Evolutionary conservation across 2,888 invertebrate genomes (phyloP), one percentile per base, ranked within the genome.

Genomic region (Drosophila borealis): DNA sequence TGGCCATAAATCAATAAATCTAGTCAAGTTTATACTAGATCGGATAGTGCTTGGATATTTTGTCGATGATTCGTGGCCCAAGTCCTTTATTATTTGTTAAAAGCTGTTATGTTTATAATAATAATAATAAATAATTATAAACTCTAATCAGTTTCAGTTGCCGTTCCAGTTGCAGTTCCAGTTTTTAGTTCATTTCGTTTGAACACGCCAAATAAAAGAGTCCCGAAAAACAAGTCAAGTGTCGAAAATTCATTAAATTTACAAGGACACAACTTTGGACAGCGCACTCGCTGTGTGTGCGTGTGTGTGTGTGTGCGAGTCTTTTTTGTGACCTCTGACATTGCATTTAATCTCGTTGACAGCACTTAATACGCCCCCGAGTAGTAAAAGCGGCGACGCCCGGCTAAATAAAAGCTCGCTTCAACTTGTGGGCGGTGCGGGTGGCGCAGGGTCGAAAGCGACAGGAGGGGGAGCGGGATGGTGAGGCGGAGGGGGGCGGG

Each of bases 271-370:
- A 86, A 84, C 80, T 88, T 84, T 85, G 68, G 48, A 56, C 61
- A 55, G 59, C 33, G 45, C 42, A 21, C 17, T 29, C 48, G 41
- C 57, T 46, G 55, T 61, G 50, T 59, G 45, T 17, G 17, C 49
- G 62, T 42, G 59, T 65, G 49, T 64, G 45, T 44, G 51, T 63
- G 70, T 67, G 56, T 62, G 61, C 2, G 37, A 60, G 64, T 46
- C 46, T 74, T 72, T 75, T 80, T 69, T 80, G 69, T 77, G 78
- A 89, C 89, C 86, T 87, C 88, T 88, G 89, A 81, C 87, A 87
- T 89, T 89, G 89, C 89, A 89, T 88, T 89, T 89, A 87, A 89
- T 87, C 89, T 87, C 88, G 89, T 88, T 88, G 89, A 89, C 89
- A 87, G 81, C 87, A 87, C 83, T 86, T 89, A 89, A 80, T 81